Evolutionary conservation across 2,113 vertebrate species (phyloP), one percentile per base, ranked within the genome.

Genomic region (Lagenorhynchus albirostris): DNA sequence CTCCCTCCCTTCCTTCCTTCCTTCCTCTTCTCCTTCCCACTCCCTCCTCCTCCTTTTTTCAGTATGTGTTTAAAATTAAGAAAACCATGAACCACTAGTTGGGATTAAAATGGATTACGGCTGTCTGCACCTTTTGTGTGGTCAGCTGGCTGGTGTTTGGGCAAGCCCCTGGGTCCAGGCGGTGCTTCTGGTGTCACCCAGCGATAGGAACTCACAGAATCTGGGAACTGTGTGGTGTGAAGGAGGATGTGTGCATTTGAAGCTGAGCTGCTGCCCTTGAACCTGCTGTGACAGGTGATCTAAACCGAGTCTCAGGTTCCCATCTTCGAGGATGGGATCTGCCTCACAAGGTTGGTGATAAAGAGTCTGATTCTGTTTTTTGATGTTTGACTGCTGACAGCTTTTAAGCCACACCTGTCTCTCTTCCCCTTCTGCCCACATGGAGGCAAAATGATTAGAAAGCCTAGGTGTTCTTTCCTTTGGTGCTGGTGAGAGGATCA

Each of bases 341-440:
- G 1, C 79, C 68, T 62, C 33, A 5, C 11, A 36, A 79, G n/a
- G 31, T 38, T 77, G 53, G 73, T 50, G 29, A 1, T 29, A 20
- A 74, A 47, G 29, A 65, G 13, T 23, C 20, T 12, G 55, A 26
- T 44, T 83, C 76, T 21, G 44, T 0, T 26, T 85, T 82, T 58
- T 63, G 68, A 33, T 15, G 26, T 47, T 73, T 47, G 50, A n/a
- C 17, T 29, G 80, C 38, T 13, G 84, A 47, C 47, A 44, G 55
- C 44, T 18, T 84, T 71, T 25, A 31, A 85, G 60, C 2, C 0
- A 82, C 44, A 4, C 36, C 8, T 53, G 12, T 2, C 33, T 7
- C 13, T n/a, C 15, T 26, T 20, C 4, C 2, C 2, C 15, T n/a
- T 58, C 25, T 33, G n/a, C 18, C 63, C 1, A 14, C 3, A 10